Evolutionary conservation across 2,888 invertebrate species (phyloP), one percentile per base, ranked within the genome.

Genomic region (Coecobrya sp.): DNA sequence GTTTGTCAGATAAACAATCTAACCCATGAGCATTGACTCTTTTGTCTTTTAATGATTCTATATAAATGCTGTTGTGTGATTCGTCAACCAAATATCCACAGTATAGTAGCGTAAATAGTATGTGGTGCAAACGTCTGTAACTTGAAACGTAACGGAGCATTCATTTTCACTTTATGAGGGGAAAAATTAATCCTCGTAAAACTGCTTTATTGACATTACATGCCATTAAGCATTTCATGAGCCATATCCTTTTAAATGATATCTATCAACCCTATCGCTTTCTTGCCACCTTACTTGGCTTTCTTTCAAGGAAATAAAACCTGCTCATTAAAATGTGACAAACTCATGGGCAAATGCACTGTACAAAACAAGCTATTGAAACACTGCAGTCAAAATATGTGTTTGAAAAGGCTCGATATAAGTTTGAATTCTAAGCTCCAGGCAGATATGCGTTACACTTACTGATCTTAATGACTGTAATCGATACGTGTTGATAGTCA

Each of bases 401-500:
- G n/a, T 68, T 68, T 68, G 5, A 25, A 49, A 76, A 13, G 45
- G 76, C 0, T 13, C 1, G 36, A 36, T 10, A 0, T 0, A 45
- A 49, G 76, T 11, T 36, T 0, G 11, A 45, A 76, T 27, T n/a
- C 11, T 52, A 52, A 5, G 30, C 16, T 70, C 10, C 49, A 49
- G 19, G 1, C 13, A 36, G 3, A 36, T 36, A 36, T 36, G 1
- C 11, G n/a, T n/a, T 25, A 0, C 7, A 7, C 76, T 45, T 19
- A 25, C 76, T 73, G 49, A 76, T 73, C 42, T 36, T 19, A 76
- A 81, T 81, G 27, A 19, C 52, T 55, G 27, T 30, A 82, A 82
- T 82, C 82, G 59, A 82, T 59, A 82, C 82, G 82, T 82, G 82
- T 82, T 59, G 59, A 82, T 82, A n/a, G 59, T 10, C 59, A 30